Base-by-base conservation (phyloP, 2,797 vertebrate species). In the Sebastes taczanowskii region DNA sequence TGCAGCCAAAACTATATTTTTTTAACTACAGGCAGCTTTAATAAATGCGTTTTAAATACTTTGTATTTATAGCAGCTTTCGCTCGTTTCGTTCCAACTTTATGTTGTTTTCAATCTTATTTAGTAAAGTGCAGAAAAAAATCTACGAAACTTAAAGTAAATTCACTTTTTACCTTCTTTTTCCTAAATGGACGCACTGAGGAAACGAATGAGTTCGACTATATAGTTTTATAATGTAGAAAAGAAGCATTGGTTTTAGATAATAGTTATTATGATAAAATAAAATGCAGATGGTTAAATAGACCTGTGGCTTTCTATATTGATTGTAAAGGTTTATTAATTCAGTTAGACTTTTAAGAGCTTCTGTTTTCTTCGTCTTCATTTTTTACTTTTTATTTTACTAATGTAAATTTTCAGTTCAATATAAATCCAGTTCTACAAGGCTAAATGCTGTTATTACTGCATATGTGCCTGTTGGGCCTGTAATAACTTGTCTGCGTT, bases 201-300 rank as follows among this genome's bases (percentile, higher is more conserved):
- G 16, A 60, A 46, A 29, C 11, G 8, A 35, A 46, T 0, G 5
- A 38, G 5, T 18, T 58, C 0, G 16, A 64, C 9, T 20, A 13
- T 20, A 11, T 1, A 11, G 16, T 61, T 68, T 56, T 13, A 53
- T 6, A 25, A 7, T 13, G n/a, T 16, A 30, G 5, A 29, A 66
- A 22, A 5, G 1, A 4, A 0, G 22, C 5, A 9, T 2, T 22
- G 0, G 10, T 59, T 55, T 65, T 9, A 68, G 6, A 30, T 22
- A 7, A 18, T 0, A 34, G 0, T 0, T 2, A 30, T 55, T 42
- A 7, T 9, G 0, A 0, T 22, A 9, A 4, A 29, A 25, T 42
- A 7, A 9, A 63, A 62, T 8, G 14, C 5, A 20, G 0, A 22
- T 18, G 1, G 22, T 64, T 32, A 8, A 53, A 73, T 14, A 14